Conservation (phyloP, 2,797 vertebrate species). For the Peromyscus eremicus region DNA sequence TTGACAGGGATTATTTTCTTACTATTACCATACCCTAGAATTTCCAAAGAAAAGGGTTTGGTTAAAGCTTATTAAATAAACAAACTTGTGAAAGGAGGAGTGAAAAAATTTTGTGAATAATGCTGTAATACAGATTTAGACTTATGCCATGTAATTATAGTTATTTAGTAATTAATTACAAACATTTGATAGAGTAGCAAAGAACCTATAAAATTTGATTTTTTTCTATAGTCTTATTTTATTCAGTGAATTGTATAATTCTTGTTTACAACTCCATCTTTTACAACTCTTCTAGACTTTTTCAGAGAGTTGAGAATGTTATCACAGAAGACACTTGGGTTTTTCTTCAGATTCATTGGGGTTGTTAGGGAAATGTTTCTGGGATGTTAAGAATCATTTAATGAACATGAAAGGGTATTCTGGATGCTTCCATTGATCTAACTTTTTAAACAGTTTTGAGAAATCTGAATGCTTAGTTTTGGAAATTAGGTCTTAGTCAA, state of each 20-base stretch:
- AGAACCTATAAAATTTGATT: neutral
- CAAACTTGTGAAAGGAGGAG: neutral
- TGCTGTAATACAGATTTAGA: neutral
- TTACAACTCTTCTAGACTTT: neutral
- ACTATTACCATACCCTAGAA: neutral
- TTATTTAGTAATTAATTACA: neutral
- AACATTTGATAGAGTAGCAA: neutral
- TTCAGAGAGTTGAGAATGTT: neutral
- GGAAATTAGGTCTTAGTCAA: neutral
- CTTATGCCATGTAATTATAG: neutral
- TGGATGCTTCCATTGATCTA: neutral
- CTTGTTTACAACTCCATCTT: neutral
- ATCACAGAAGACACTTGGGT: neutral
- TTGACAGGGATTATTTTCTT: conserved; percentile 63
- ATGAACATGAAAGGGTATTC: neutral
- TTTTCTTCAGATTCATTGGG: neutral
- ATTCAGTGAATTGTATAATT: neutral
- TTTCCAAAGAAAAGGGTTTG: neutral
- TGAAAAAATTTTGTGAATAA: neutral
- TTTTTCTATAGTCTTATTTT: neutral
- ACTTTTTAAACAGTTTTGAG: neutral
- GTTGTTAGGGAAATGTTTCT: neutral
- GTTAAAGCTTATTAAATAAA: neutral
- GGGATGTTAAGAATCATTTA: neutral
- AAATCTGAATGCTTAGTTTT: neutral